Conservation (phyloP, 2,797 vertebrate species). For the Sandelia bainsii region DNA sequence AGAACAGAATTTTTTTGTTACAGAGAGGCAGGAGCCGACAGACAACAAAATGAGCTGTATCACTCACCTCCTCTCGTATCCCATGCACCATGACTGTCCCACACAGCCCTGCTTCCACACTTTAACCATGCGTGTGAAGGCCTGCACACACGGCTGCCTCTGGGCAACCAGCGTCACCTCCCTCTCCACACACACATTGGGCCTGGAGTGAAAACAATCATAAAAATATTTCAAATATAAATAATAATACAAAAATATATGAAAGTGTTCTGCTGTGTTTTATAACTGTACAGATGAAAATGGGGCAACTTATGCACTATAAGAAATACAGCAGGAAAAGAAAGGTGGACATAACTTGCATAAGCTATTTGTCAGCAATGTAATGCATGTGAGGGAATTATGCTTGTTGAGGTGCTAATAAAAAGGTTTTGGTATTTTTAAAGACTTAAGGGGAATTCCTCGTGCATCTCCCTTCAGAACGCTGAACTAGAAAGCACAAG, state of each 20-base stretch:
- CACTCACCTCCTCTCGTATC: conserved; percentile 91
- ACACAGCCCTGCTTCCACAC: conserved; percentile 91
- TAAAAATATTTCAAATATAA: conserved; percentile 65
- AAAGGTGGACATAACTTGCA: conserved; percentile 23
- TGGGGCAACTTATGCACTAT: conserved; percentile 26
- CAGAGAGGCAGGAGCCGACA: conserved; percentile 19
- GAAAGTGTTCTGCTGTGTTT: conserved; percentile 1
- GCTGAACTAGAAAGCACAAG: conserved; percentile 26
- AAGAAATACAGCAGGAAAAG: conserved; percentile 21
- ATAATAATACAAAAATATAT: conserved; percentile 1
- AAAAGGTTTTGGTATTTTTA: conserved; percentile 45
- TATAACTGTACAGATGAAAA: conserved; percentile 38
- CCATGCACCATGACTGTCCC: conserved; percentile 87
- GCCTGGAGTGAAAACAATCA: conserved; percentile 81
- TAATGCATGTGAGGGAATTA: conserved; percentile 38
- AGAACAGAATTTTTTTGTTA: conserved; percentile 21
- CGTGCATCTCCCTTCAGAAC: conserved; percentile 8
- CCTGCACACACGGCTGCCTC: conserved; percentile 89
- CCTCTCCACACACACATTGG: conserved; percentile 89
- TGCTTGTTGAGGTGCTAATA: conserved; percentile 39
- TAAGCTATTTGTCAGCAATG: not conserved
- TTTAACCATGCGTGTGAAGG: conserved; percentile 85
- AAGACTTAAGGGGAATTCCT: conserved; percentile 66
- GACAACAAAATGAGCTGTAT: conserved; percentile 26
- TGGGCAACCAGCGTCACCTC: conserved; percentile 88